Base-by-base conservation (phyloP, 2,888 invertebrate species). In the Brassicogethes aeneus region DNA sequence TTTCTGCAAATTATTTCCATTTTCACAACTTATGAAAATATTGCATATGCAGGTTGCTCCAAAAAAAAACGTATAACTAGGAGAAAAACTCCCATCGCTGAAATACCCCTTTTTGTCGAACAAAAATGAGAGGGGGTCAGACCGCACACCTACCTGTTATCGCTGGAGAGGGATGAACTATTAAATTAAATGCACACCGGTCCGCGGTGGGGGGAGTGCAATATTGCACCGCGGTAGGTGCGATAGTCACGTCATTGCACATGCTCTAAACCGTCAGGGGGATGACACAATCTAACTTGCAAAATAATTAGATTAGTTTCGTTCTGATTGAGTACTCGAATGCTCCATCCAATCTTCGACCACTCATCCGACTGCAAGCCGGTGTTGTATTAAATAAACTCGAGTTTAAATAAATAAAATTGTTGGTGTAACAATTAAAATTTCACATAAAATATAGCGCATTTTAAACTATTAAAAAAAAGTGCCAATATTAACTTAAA, bases 261-360 rank as follows among this genome's bases (percentile, higher is more conserved):
- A 66, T 66, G 65, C 67, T 64, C 59, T 52, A 44, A 42, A 50
- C 44, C 50, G 50, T 48, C 51, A 45, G 49, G 53, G 55, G 55
- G 55, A 56, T 59, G 56, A 52, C 56, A 55, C 51, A 53, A 56
- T 56, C 56, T 56, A 55, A 59, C 58, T 57, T 56, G 52, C 53
- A 55, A 60, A 64, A 62, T 65, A 62, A 64, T 62, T 61, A 59
- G 62, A 62, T 64, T 65, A 64, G 65, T 64, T 60, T 55, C 53
- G 53, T 52, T 51, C 46, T 53, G 56, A 53, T 56, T 52, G 48
- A 48, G 46, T 40, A 36, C 39, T 46, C 32, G 48, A 39, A 39
- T 47, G 44, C 44, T 41, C 43, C 47, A 31, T 13, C 32, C 13
- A 17, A 13, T 30, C 31, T 16, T 34, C 34, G 3, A 15, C 36